Evolutionary conservation across 2,797 vertebrate species (phyloP).

Genomic region (Gymnocypris eckloni): DNA sequence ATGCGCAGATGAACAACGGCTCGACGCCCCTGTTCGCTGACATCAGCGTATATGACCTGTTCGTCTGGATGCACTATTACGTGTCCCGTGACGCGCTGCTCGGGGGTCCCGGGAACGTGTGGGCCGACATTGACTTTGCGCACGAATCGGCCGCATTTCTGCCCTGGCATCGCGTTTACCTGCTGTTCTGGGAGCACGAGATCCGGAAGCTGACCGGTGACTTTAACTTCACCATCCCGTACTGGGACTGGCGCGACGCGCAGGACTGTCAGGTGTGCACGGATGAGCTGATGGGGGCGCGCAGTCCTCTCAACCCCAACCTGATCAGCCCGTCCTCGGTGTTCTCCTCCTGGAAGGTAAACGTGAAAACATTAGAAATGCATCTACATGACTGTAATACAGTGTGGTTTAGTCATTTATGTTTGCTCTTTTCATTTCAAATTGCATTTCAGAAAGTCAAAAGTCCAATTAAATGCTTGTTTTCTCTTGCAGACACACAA

Average conservation of each 20-base stretch:
- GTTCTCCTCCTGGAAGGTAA: slow-evolving; percentile 96
- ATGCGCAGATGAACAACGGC: slow-evolving; percentile 90
- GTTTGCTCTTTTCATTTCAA: background rate
- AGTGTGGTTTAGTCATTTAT: background rate
- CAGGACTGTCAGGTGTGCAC: slow-evolving; percentile 88
- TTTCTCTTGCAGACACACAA: background rate
- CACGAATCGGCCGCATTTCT: slow-evolving; percentile 93
- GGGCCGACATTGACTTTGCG: slow-evolving; percentile 95
- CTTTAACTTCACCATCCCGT: slow-evolving; percentile 93
- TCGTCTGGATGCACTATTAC: slow-evolving; percentile 98
- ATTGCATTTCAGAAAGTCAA: background rate
- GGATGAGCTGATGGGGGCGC: slow-evolving; percentile 89
- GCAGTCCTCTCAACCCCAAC: slow-evolving; percentile 78
- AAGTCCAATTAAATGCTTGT: background rate
- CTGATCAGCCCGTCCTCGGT: slow-evolving; percentile 91
- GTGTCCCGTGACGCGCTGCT: slow-evolving; percentile 90
- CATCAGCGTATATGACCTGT: slow-evolving; percentile 90
- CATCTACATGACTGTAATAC: background rate
- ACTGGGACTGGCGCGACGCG: slow-evolving; percentile 98
- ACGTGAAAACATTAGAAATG: background rate
- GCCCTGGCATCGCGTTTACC: slow-evolving; percentile 91
- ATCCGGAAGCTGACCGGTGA: slow-evolving; percentile 89
- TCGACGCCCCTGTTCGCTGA: slow-evolving; percentile 87
- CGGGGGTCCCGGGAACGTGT: slow-evolving; percentile 83
- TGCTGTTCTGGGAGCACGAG: slow-evolving; percentile 92